phyloP scores from a whole-genome alignment of 1,140 invertebrate species.

The Panonychus citri region DNA sequence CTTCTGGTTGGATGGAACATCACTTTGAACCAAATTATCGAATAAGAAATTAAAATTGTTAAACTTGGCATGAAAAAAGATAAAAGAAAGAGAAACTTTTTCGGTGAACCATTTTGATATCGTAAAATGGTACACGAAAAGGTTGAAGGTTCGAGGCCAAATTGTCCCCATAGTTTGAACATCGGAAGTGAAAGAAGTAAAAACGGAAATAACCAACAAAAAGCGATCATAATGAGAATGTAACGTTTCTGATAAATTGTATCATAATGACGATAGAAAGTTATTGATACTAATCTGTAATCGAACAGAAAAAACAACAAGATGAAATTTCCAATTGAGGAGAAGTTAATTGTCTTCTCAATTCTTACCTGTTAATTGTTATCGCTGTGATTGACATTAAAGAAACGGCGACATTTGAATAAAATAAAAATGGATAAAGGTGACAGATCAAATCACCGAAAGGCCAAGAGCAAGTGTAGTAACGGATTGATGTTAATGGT shows the following conservation, averaged over 20 bases:
- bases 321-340: too few relatives aligned
- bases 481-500: constrained; percentile 41
- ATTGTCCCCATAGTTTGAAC: constrained; percentile 50
- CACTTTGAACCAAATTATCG: constrained; percentile 51
- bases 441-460: constrained; percentile 50
- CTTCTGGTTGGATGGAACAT: constrained; percentile 3
- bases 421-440: constrained; percentile 66
- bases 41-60: constrained; percentile 55
- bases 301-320: constrained; percentile 1
- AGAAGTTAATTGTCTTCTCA: constrained; percentile 7
- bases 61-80: constrained; percentile 55
- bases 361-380: constrained; percentile 51
- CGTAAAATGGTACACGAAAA: constrained; percentile 24
- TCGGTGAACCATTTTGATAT: constrained; percentile 44
- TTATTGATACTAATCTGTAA: constrained; percentile 13
- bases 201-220: constrained; percentile 44
- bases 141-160: constrained; percentile 37
- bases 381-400: constrained; percentile 69
- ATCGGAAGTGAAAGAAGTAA: constrained; percentile 44
- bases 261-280: constrained; percentile 12
- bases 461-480: constrained; percentile 57
- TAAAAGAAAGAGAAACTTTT: constrained; percentile 57
- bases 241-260: constrained; percentile 11
- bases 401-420: constrained; percentile 64
- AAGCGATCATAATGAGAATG: constrained; percentile 20